Conservation (phyloP, 2,113 vertebrate genomes). For the Chiloscyllium plagiosum region DNA sequence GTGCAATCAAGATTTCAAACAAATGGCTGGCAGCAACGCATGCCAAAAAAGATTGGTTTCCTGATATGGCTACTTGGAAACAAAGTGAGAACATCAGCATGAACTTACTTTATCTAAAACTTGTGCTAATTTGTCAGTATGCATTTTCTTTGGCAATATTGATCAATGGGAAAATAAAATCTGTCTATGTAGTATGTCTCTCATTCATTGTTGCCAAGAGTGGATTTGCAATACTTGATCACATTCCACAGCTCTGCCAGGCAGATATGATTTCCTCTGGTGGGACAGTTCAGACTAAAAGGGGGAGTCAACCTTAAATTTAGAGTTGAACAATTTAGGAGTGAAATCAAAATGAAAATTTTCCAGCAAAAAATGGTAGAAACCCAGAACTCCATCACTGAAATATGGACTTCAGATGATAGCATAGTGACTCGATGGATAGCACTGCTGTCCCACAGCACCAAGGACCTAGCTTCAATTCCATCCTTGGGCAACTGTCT, state of each 20-base stretch:
- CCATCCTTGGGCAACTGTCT: too few species aligned
- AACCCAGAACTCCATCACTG: neutral
- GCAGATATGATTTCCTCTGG: neutral
- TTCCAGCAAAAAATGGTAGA: neutral
- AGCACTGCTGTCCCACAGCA: too few species aligned
- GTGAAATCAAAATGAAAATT: neutral
- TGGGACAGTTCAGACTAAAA: neutral
- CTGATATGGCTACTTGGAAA: neutral
- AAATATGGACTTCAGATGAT: neutral
- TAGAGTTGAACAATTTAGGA: neutral
- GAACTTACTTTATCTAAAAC: neutral
- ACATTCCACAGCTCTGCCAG: neutral
- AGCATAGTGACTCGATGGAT: too few species aligned
- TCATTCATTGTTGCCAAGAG: neutral
- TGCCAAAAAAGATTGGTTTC: neutral
- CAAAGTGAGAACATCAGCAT: neutral
- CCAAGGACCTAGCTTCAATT: too few species aligned
- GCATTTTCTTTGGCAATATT: neutral
- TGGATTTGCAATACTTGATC: neutral
- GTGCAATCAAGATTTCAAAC: neutral
- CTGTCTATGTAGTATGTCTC: too few species aligned
- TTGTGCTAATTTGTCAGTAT: slow-evolving; percentile 3
- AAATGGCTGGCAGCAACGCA: neutral
- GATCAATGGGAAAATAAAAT: neutral
- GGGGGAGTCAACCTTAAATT: neutral